Evolutionary conservation across 2,888 invertebrate species (phyloP).

Genomic region (Drosophila suboccidentalis): DNA sequence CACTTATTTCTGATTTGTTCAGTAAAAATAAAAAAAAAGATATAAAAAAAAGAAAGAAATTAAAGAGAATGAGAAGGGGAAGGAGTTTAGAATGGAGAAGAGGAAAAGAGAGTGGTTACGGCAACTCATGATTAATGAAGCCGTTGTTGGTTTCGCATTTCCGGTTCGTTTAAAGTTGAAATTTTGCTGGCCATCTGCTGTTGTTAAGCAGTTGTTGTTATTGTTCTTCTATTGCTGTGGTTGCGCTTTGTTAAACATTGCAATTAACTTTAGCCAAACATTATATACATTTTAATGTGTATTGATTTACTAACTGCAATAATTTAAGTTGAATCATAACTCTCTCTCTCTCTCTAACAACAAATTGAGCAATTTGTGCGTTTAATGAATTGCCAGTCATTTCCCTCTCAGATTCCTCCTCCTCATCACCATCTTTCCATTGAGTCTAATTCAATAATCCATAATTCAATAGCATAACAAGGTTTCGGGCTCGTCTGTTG

Average conservation of each 20-base stretch:
- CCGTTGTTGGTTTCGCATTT: slow-evolving; percentile 61
- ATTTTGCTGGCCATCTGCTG: slow-evolving; percentile 61
- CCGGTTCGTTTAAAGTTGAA: slow-evolving; percentile 80
- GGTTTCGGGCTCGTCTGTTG: slow-evolving; percentile 13
- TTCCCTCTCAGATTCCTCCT: too few relatives aligned
- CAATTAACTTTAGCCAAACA: slow-evolving; percentile 58
- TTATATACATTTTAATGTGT: slow-evolving; percentile 42
- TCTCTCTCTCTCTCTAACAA: neutral
- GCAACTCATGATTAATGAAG: slow-evolving; percentile 78
- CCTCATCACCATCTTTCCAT: neutral
- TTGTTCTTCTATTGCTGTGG: slow-evolving; percentile 51
- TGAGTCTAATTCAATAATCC: slow-evolving; percentile 24
- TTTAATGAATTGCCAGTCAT: slow-evolving; percentile 7
- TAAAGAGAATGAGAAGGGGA: too few relatives aligned
- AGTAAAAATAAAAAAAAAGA: too few relatives aligned
- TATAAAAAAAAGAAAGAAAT: too few relatives aligned
- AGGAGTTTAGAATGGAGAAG: too few relatives aligned
- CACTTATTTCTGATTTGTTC: too few relatives aligned
- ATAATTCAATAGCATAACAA: slow-evolving; percentile 43
- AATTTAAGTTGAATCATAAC: neutral
- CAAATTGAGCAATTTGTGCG: slow-evolving; percentile 8
- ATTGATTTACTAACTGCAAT: neutral
- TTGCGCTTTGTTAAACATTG: slow-evolving; percentile 69
- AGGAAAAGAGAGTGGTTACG: slow-evolving; percentile 6
- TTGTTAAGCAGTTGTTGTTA: slow-evolving; percentile 26